A percentile compares a stretch with the other conserved stretches of the same genome.
phyloP scores from a whole-genome alignment of 2,888 invertebrate species.

The Leucoma salicis region DNA sequence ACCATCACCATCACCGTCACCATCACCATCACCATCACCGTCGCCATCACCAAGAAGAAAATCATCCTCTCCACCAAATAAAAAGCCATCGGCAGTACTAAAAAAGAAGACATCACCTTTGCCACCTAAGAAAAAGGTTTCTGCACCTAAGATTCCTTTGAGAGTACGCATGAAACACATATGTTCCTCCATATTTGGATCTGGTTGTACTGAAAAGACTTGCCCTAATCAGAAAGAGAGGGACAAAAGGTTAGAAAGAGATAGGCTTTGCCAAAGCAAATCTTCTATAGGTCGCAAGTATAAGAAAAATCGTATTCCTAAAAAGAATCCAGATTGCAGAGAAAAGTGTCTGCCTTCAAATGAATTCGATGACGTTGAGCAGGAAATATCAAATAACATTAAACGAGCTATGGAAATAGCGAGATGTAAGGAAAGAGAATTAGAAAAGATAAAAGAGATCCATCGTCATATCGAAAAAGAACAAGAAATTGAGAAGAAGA shows the following conservation, averaged over 20 bases:
- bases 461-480: conserved; percentile 3
- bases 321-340: neutral
- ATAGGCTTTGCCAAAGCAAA: neutral
- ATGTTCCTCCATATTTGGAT: conserved; percentile 1
- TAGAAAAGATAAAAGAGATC: conserved; percentile 3
- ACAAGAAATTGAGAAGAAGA: neutral
- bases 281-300: neutral
- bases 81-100: neutral
- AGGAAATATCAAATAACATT: neutral
- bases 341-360: neutral
- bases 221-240: neutral
- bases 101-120: neutral
- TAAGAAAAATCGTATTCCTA: neutral
- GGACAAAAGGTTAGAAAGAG: neutral
- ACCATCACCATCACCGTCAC: neutral
- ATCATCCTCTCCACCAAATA: neutral
- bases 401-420: neutral
- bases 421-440: neutral
- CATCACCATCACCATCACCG: neutral
- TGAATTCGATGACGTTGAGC: neutral
- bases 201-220: conserved; percentile 4
- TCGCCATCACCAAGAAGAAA: neutral
- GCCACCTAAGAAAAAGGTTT: neutral
- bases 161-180: neutral
- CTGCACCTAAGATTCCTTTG: neutral